phyloP scores from a whole-genome alignment of 2,888 invertebrate species.

The Luffia ferchaultella region DNA sequence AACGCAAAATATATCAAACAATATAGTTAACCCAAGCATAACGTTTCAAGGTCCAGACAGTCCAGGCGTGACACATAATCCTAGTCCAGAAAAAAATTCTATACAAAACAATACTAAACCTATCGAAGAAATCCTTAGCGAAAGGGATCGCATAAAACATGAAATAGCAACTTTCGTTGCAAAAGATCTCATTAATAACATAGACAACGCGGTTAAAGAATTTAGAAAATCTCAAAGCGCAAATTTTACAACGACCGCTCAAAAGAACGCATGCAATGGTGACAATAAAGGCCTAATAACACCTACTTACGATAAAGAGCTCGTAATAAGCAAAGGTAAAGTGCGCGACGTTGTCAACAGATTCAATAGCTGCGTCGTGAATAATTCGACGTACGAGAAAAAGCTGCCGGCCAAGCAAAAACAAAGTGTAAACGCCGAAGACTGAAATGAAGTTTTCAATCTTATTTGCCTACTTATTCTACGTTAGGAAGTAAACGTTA shows the following conservation, averaged over 20 bases:
- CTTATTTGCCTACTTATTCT: not conserved
- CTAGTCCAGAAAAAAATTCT: constrained; percentile 38
- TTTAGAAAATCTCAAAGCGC: constrained; percentile 50
- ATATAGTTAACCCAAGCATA: constrained; percentile 36
- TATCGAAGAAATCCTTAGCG: constrained; percentile 34
- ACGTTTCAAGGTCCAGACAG: constrained; percentile 59
- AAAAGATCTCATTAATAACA: constrained; percentile 53
- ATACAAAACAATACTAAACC: constrained; percentile 19
- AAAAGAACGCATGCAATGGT: constrained; percentile 28
- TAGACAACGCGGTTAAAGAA: constrained; percentile 47
- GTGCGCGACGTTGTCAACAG: constrained; percentile 56
- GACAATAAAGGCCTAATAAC: constrained; percentile 36
- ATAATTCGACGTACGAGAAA: constrained; percentile 25
- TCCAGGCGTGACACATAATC: constrained; percentile 47
- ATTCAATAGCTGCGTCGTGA: constrained; percentile 40
- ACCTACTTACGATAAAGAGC: constrained; percentile 50
- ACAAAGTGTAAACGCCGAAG: constrained; percentile 3
- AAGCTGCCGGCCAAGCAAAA: constrained; percentile 18
- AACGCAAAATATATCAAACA: constrained; percentile 2
- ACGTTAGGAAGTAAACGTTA: too few relatives aligned
- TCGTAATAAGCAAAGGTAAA: constrained; percentile 55
- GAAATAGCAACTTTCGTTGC: constrained; percentile 56
- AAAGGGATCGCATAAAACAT: constrained; percentile 51
- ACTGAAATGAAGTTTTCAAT: constrained; percentile 1
- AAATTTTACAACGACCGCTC: constrained; percentile 23